A percentile compares a stretch with the other conserved stretches of the same genome.
phyloP scores from a whole-genome alignment of 1,140 invertebrate species.

The Leptestheria dahalacensis region DNA sequence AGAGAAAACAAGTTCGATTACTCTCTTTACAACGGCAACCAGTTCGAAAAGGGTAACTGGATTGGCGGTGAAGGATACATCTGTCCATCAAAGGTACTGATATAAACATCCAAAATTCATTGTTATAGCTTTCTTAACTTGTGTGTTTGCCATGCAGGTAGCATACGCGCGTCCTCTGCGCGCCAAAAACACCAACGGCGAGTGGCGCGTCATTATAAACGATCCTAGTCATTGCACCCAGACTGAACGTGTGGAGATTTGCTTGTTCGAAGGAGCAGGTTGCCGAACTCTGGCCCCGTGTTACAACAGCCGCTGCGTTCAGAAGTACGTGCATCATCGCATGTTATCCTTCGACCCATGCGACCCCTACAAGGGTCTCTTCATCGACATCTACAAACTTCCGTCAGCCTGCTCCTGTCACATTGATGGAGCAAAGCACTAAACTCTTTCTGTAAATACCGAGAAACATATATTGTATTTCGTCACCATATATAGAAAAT shows the following conservation, averaged over 20 bases:
- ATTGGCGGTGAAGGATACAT: slow-evolving; percentile 25
- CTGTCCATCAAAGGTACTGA: slow-evolving; percentile 24
- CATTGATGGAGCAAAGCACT: slow-evolving; percentile 14
- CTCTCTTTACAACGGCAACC: slow-evolving; percentile 19
- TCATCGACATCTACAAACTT: slow-evolving; percentile 24
- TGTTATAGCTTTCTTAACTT: not conserved
- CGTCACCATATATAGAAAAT: not conserved
- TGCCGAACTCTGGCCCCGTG: slow-evolving; percentile 23
- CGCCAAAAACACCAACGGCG: slow-evolving; percentile 23
- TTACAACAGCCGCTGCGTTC: slow-evolving; percentile 22
- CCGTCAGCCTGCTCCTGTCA: slow-evolving; percentile 24
- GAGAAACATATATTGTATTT: not conserved
- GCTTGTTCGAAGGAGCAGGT: slow-evolving; percentile 21
- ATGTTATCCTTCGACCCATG: slow-evolving; percentile 24
- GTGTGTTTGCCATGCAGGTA: slow-evolving; percentile 23
- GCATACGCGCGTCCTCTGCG: slow-evolving; percentile 26
- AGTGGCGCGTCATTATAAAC: slow-evolving; percentile 25
- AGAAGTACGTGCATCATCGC: slow-evolving; percentile 24
- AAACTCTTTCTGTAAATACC: not conserved
- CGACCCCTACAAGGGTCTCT: slow-evolving; percentile 23
- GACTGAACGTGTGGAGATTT: slow-evolving; percentile 21
- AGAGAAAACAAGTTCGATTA: slow-evolving; percentile 20
- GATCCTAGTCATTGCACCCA: slow-evolving; percentile 22
- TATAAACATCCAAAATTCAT: not conserved
- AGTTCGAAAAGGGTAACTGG: slow-evolving; percentile 19